Evolutionary conservation across 1,140 invertebrate species (phyloP).

Genomic region (Delia radicum): DNA sequence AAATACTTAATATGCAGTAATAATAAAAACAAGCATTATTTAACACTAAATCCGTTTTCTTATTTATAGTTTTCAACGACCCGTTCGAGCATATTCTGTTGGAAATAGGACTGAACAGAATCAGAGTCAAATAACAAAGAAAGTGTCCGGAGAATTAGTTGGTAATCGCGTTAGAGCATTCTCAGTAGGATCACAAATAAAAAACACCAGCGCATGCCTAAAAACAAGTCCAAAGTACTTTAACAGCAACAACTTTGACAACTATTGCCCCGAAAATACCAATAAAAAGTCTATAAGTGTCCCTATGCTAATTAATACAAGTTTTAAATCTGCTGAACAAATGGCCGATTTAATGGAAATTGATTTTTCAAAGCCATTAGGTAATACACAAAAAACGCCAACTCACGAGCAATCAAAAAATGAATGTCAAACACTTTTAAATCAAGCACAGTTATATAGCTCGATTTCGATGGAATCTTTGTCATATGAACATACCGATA

Average conservation of each 20-base stretch:
- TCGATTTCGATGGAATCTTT: not conserved
- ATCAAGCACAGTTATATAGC: not conserved
- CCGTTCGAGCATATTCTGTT: too few relatives aligned
- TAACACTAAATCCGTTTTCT: too few relatives aligned
- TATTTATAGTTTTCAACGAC: too few relatives aligned
- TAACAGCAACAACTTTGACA: not conserved
- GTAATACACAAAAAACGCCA: not conserved
- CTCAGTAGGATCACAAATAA: not conserved
- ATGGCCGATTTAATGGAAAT: constrained; percentile 80
- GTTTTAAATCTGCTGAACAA: constrained; percentile 64
- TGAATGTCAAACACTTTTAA: not conserved
- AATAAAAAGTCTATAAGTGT: constrained; percentile 63
- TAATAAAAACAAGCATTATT: too few relatives aligned
- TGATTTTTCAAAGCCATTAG: constrained; percentile 64
- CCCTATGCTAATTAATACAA: constrained; percentile 61
- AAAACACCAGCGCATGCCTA: not conserved
- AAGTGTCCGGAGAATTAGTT: too few relatives aligned
- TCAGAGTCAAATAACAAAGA: too few relatives aligned
- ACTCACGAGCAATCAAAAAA: not conserved
- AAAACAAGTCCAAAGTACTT: not conserved
- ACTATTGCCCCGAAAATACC: constrained; percentile 27
- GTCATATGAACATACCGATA: not conserved
- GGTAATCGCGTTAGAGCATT: not conserved
- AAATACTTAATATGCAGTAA: too few relatives aligned
- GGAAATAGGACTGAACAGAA: too few relatives aligned